Conservation (phyloP, 2,888 invertebrate species). For the Dasysyrphus albostriatus region DNA sequence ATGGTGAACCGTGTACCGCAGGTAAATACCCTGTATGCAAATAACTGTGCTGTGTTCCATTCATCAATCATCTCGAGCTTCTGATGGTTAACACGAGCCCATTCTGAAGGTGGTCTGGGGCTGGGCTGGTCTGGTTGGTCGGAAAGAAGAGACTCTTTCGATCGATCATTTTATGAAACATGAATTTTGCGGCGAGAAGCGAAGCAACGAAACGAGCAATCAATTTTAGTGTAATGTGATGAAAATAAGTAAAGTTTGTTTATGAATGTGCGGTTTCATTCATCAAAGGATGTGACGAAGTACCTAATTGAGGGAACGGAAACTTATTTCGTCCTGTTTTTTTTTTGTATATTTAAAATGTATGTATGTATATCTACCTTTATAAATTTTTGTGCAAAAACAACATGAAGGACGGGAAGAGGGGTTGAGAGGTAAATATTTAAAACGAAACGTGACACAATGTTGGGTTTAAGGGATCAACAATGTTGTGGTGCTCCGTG, state of each 20-base stretch:
- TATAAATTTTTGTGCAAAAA: slow-evolving; percentile 15
- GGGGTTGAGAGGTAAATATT: slow-evolving; percentile 26
- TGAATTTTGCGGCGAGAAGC: not conserved
- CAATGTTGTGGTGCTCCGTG: not conserved
- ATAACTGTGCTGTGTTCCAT: slow-evolving; percentile 39
- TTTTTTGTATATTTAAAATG: slow-evolving; percentile 6
- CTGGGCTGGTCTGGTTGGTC: not conserved
- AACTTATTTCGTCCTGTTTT: slow-evolving; percentile 8
- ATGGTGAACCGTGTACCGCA: not conserved
- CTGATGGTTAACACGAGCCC: slow-evolving; percentile 41
- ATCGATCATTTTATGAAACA: slow-evolving; percentile 54
- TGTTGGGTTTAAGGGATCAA: slow-evolving; percentile 34
- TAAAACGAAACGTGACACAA: slow-evolving; percentile 48
- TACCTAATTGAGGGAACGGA: slow-evolving; percentile 42
- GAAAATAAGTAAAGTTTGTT: slow-evolving; percentile 33
- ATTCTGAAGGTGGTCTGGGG: slow-evolving; percentile 4
- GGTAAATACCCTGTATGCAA: slow-evolving; percentile 37
- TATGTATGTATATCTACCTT: not conserved
- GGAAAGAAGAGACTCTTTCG: slow-evolving; percentile 38
- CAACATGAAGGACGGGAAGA: not conserved
- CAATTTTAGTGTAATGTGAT: slow-evolving; percentile 46
- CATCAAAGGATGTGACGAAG: slow-evolving; percentile 61
- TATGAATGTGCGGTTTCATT: slow-evolving; percentile 66
- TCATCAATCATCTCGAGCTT: slow-evolving; percentile 67
- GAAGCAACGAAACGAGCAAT: slow-evolving; percentile 30